Evolutionary conservation across 2,888 invertebrate genomes (phyloP), one percentile per base, ranked within the genome.

Genomic region (Hirtodrosophila trivittata): DNA sequence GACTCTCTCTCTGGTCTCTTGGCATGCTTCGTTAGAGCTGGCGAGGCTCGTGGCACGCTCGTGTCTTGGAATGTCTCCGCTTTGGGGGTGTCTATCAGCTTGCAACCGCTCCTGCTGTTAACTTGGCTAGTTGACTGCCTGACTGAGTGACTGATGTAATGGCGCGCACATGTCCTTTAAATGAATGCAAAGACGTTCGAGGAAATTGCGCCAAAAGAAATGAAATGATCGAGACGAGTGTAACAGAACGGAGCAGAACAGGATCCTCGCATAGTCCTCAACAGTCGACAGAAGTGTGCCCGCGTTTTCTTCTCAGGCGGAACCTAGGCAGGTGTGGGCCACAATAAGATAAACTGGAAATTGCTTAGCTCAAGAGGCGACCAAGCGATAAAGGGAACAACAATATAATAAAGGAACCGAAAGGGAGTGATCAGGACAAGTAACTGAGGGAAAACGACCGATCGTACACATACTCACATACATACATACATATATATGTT

Each of bases 141-240:
- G 52, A 14, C 32, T 13, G 21, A 10, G 18, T 64, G 56, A 38
- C 60, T 45, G 69, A 50, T 73, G 73, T 76, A 73, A 73, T 76
- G 72, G 58, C 69, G 42, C 52, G 81, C 82, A 87, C 86, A 83
- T 83, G 86, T 83, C 82, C 82, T 87, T 63, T 57, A 65, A 71
- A 51, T 56, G 54, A 50, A 59, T 74, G 63, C 76, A 75, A 64
- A 76, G 57, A 38, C 32, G 62, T 10, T 41, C 59, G 43, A 56
- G 67, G 26, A 69, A 87, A 87, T 83, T 83, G 87, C 87, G 86
- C 87, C 86, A 86, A 86, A 72, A 51, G 41, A 18, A 46, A 59
- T 30, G 51, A 52, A 41, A 30, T 26, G 47, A 60, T 9, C 3
- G 10, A 45, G 9, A 32, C 1, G 10, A 16, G 1, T 4, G 30